Evolutionary conservation across 2,113 vertebrate species (phyloP), one percentile per base, ranked within the genome.

Genomic region (Cepphus grylle): DNA sequence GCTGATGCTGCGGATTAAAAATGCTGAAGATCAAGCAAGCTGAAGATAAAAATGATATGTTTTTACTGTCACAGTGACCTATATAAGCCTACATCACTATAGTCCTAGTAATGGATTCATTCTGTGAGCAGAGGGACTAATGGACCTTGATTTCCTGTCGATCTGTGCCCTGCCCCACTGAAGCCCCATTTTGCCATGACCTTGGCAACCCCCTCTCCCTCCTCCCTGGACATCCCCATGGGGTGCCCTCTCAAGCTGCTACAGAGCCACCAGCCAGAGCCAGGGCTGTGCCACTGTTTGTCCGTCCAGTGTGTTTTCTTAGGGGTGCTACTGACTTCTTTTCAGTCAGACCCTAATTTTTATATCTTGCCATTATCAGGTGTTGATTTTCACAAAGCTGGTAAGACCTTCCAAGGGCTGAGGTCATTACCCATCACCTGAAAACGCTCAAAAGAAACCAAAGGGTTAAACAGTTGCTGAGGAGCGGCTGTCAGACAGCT

Each of bases 41-140:
- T 47, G 61, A 92, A 89, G 81, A 91, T 93, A 92, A 89, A 96
- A 95, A 70, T 81, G 38, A 42, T 81, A 63, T 22, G 14, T 89
- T 94, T 95, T 92, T 85, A 70, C 73, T 95, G 91, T 87, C 86
- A 79, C 70, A 56, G 77, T 96, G 96, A 97, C 91, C 93, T 95
- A 80, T 65, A 93, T 94, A 97, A 97, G 89, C 56, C 56, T 86
- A 61, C 36, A 69, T 84, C 61, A 59, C 40, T 16, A 9, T 27
- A 71, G n/a, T 27, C 42, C 80, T 63, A 81, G 52, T 79, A 91
- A 88, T 21, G 62, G 67, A 76, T 72, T 72, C 18, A 56, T 94
- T 89, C 65, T 56, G 65, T 81, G 73, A 63, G 61, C 47, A 76
- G 73, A 79, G 32, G 25, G 61, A 63, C 61, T 73, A 58, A 36